Conservation (phyloP, 2,113 vertebrate species). For the Ammodytes marinus region DNA sequence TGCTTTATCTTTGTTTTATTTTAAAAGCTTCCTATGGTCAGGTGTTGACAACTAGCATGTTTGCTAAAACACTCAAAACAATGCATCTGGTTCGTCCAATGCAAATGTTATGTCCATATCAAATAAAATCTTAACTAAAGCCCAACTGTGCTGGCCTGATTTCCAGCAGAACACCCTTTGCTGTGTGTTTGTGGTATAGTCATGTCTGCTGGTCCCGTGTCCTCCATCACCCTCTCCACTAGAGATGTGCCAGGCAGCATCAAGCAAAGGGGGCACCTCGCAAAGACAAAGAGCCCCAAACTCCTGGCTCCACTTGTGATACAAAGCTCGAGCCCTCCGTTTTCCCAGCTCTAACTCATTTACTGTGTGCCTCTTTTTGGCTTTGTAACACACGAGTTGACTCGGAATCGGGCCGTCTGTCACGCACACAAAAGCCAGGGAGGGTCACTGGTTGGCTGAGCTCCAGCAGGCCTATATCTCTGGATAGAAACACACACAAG, state of each 20-base stretch:
- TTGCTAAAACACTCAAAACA: too few species aligned
- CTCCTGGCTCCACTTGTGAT: slow-evolving; percentile 77
- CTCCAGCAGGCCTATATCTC: slow-evolving; percentile 54
- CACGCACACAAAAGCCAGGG: slow-evolving; percentile 59
- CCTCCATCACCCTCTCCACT: slow-evolving; percentile 25
- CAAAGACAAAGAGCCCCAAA: slow-evolving; percentile 57
- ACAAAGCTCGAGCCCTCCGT: slow-evolving; percentile 64
- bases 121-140: too few species aligned
- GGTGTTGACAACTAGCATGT: too few species aligned
- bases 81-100: too few species aligned
- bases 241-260: slow-evolving; percentile 58
- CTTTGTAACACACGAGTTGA: slow-evolving; percentile 62
- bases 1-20: too few species aligned
- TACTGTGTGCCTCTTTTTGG: slow-evolving; percentile 68
- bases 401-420: slow-evolving; percentile 59
- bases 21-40: too few species aligned
- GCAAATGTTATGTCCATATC: too few species aligned
- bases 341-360: slow-evolving; percentile 66
- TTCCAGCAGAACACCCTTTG: slow-evolving; percentile 17
- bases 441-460: slow-evolving; percentile 59
- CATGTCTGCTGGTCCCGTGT: slow-evolving; percentile 16
- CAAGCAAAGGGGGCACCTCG: slow-evolving; percentile 56
- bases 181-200: slow-evolving; percentile 15
- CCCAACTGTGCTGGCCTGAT: not conserved
- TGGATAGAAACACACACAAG: slow-evolving; percentile 37